Evolutionary conservation across 2,888 invertebrate genomes (phyloP), one percentile per base, ranked within the genome.

Genomic region (Drosophila leonis): DNA sequence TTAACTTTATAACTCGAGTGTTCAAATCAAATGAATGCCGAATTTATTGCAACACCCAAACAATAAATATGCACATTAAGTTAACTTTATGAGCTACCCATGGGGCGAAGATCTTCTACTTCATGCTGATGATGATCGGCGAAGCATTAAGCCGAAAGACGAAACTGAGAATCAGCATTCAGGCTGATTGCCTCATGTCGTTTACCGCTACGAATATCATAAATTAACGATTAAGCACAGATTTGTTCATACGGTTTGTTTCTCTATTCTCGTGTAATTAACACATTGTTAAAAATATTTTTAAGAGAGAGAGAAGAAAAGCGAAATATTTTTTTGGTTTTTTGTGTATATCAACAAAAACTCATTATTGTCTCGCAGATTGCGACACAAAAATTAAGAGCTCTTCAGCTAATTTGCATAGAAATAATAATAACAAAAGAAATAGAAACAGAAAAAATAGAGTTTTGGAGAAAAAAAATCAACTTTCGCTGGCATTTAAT

Each of bases 181-280:
- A 29, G 39, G 49, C 67, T 72, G 80, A 78, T 78, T 80, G 78
- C 65, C 64, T 49, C 24, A 37, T 35, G 66, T 80, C 82, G 68
- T 82, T 87, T 84, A 87, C 84, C 84, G 84, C 88, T 85, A 84
- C 61, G 61, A 72, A 75, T 72, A 82, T 81, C 83, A 85, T 85
- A 88, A 85, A 85, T 85, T 85, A 82, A 88, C 85, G 85, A 88
- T 85, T 85, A 87, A 87, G 87, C 84, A 75, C 82, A 82, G 82
- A 87, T 84, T 82, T 87, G 80, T 75, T 71, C 54, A 57, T 80
- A 83, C 84, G 80, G 76, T 75, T 68, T 66, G 60, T 64, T 64
- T 62, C 41, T 29, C 46, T 20, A 44, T 65, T 49, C 35, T 33
- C 46, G 52, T 68, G 85, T 79, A 85, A 85, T 88, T 85, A 85